phyloP scores from a whole-genome alignment of 2,888 invertebrate genomes.

The Nematopogon swammerdamellus region DNA sequence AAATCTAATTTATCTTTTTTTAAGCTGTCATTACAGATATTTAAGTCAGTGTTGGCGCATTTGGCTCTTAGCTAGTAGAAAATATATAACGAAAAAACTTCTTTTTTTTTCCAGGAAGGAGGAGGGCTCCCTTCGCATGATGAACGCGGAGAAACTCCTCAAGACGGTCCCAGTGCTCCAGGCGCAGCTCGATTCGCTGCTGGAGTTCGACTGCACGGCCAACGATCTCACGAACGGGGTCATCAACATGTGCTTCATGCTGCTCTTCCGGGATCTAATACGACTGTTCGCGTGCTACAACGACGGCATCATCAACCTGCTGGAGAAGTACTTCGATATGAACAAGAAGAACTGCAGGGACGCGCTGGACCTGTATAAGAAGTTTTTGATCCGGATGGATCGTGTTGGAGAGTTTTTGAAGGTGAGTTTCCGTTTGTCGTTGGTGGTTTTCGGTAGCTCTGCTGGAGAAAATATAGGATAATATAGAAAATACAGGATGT shows the following conservation, averaged over 20 bases:
- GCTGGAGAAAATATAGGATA: no score
- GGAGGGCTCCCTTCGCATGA: conserved; percentile 93
- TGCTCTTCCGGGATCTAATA: conserved; percentile 98
- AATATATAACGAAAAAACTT: no score
- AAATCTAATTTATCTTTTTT: no score
- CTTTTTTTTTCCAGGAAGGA: conserved; percentile 69
- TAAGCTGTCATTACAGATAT: no score
- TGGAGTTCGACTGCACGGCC: conserved; percentile 96
- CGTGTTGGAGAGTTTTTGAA: conserved; percentile 97
- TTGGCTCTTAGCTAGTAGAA: no score
- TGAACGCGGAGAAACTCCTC: conserved; percentile 95
- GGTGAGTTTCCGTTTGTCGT: no score
- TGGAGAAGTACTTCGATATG: conserved; percentile 99
- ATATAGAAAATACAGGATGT: no score
- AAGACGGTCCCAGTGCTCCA: conserved; percentile 96
- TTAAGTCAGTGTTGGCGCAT: no score
- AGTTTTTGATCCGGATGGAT: conserved; percentile 98
- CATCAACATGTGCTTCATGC: conserved; percentile 98
- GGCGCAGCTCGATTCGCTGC: conserved; percentile 88
- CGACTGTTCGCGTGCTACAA: conserved; percentile 99
- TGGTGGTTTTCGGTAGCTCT: no score
- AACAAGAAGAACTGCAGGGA: conserved; percentile 98
- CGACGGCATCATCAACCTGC: conserved; percentile 96
- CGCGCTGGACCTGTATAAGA: conserved; percentile 97
- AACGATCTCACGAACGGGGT: conserved; percentile 98